Conservation (phyloP, 2,888 invertebrate genomes). For the Anodontia alba region DNA sequence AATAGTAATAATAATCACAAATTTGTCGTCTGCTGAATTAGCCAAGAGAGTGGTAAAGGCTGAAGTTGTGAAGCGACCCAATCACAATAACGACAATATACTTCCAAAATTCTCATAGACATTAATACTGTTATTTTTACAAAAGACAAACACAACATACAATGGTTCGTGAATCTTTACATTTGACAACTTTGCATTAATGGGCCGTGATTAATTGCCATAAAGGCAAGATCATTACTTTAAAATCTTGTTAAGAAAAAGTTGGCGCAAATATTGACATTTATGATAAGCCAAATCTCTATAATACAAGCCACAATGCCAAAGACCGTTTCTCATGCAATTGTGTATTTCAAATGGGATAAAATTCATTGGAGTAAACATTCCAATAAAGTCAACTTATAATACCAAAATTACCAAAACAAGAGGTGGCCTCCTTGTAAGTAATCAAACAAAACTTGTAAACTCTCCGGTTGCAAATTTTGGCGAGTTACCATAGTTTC, state of each 20-base stretch:
- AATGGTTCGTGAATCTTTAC: conserved; percentile 7
- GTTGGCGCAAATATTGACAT: conserved; percentile 18
- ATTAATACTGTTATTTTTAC: conserved; percentile 10
- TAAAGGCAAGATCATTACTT: conserved; percentile 22
- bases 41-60: too few species aligned
- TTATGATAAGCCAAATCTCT: conserved; percentile 18
- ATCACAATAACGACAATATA: too few species aligned
- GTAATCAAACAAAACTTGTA: background rate
- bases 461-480: background rate
- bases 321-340: conserved; percentile 5
- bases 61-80: too few species aligned
- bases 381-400: conserved; percentile 5
- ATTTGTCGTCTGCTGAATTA: too few species aligned
- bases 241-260: conserved; percentile 18
- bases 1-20: too few species aligned
- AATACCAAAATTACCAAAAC: conserved; percentile 18
- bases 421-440: background rate
- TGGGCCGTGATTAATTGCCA: conserved; percentile 11
- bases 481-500: background rate
- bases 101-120: background rate
- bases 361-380: conserved; percentile 1
- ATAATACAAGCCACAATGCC: conserved; percentile 5
- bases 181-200: conserved; percentile 9
- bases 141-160: background rate
- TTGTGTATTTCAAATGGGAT: conserved; percentile 3